Evolutionary conservation across 53 echinoderm and acorn worm genomes (phyloP).

Genomic region (Patiria pectinifera): DNA sequence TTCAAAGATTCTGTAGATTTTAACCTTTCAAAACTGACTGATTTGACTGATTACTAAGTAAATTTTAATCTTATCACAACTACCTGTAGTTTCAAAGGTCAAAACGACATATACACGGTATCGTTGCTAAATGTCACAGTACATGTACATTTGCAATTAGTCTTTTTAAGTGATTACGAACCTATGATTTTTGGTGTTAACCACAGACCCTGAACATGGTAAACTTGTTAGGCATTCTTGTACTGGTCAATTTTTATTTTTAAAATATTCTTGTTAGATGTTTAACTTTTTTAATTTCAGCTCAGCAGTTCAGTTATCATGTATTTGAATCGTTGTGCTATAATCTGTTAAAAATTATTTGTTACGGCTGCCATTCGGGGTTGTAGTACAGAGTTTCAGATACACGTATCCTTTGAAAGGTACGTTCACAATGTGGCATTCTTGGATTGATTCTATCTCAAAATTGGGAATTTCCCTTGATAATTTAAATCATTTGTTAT

Average conservation of each 20-base stretch:
- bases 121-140: background rate
- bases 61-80: conserved; percentile 7
- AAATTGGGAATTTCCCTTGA: no score
- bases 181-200: no score
- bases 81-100: background rate
- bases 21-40: background rate
- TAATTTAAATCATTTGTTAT: no score
- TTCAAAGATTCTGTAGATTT: background rate
- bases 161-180: background rate
- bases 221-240: background rate
- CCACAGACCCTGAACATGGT: background rate
- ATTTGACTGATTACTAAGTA: background rate
- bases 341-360: no score
- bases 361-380: no score
- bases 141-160: background rate
- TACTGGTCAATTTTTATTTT: background rate
- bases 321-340: no score
- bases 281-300: no score
- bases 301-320: no score
- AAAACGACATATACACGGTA: background rate
- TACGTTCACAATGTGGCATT: no score
- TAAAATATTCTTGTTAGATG: background rate
- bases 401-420: no score
- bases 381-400: no score
- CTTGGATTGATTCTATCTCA: no score